Conservation (phyloP, 2,888 invertebrate species). For the Noctua pronuba region DNA sequence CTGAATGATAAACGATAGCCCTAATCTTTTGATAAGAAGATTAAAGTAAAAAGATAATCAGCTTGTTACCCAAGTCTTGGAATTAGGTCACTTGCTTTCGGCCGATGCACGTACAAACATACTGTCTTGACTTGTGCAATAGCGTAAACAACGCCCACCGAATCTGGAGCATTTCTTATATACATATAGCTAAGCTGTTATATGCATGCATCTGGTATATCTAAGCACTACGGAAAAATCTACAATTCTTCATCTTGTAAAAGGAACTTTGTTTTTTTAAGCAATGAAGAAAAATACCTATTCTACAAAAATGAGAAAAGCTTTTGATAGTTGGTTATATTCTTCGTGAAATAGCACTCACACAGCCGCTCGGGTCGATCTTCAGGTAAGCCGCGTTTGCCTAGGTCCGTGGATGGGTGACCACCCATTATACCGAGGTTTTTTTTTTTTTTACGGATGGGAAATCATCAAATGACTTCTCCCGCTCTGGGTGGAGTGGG, state of each 20-base stretch:
- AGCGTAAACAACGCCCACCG: slow-evolving; percentile 40
- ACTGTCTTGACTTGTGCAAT: slow-evolving; percentile 43
- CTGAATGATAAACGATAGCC: slow-evolving; percentile 23
- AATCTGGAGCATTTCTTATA: slow-evolving; percentile 42
- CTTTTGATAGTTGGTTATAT: not conserved
- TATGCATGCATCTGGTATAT: not conserved
- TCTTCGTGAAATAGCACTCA: no score
- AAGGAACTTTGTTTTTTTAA: not conserved
- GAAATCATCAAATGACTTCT: no score
- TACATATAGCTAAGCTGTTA: not conserved
- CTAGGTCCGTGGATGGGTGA: no score
- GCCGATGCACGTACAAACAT: slow-evolving; percentile 33
- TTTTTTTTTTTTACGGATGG: no score
- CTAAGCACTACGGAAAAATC: not conserved
- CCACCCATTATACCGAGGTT: no score
- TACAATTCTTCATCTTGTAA: not conserved
- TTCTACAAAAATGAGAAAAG: not conserved
- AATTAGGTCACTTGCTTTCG: slow-evolving; percentile 48
- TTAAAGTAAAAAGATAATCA: slow-evolving; percentile 46
- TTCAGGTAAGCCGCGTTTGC: no score
- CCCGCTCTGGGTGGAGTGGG: no score
- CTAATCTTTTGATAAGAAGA: slow-evolving; percentile 41
- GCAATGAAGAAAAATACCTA: not conserved
- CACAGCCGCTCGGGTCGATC: no score
- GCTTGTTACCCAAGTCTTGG: slow-evolving; percentile 24